Conservation (phyloP, 37 sponge, comb jelly and placozoan genomes). For the Diacarnus erythraeanus region DNA sequence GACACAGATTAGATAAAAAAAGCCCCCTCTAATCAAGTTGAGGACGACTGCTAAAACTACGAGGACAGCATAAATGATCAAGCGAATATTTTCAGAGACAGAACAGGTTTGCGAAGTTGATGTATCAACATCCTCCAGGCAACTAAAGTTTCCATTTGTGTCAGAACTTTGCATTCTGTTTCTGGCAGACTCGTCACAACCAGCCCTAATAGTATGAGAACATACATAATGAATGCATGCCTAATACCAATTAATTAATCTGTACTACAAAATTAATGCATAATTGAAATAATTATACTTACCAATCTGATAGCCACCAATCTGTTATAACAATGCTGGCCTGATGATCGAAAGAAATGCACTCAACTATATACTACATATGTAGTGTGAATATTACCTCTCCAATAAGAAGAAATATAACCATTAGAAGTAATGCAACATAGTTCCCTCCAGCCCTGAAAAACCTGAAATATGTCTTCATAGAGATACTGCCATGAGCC, state of each 20-base stretch:
- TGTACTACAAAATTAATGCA: too few species aligned
- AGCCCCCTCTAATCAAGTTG: conserved; percentile 16
- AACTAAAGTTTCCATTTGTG: too few species aligned
- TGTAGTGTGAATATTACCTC: not conserved
- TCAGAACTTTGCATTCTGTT: not conserved
- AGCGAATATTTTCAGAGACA: conserved; percentile 10
- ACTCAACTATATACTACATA: not conserved
- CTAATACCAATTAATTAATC: too few species aligned
- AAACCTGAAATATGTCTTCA: conserved; percentile 67
- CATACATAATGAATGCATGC: too few species aligned
- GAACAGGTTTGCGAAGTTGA: not conserved
- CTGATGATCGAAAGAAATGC: conserved; percentile 19
- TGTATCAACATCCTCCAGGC: too few species aligned
- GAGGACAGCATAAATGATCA: conserved; percentile 45
- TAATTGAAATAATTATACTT: too few species aligned
- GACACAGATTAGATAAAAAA: conserved; percentile 35
- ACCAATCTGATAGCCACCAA: conserved; percentile 80
- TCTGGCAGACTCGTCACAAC: not conserved
- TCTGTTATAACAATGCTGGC: conserved; percentile 45
- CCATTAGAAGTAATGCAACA: not conserved
- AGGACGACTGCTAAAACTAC: conserved; percentile 16
- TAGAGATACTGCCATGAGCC: conserved; percentile 53
- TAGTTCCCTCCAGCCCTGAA: conserved; percentile 63
- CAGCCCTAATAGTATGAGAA: not conserved
- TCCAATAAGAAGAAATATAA: conserved; percentile 1